Percentiles rank a stretch among this genome's conserved stretches.
Evolutionary conservation across 2,797 vertebrate species (phyloP).

Genomic region (Fistularia tabacaria): DNA sequence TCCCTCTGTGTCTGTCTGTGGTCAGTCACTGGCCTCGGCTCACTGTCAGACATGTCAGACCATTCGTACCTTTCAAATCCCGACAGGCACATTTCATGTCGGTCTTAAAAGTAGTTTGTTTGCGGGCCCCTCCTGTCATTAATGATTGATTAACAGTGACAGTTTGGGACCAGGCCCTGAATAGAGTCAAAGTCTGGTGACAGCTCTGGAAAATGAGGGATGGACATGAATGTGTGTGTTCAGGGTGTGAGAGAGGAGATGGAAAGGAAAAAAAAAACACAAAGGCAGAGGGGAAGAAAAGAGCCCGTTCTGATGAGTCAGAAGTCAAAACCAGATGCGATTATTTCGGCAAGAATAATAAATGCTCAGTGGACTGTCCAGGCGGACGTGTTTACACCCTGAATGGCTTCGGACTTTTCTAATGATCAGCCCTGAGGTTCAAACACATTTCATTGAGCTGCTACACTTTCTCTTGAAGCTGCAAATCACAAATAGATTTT

Average conservation of each 20-base stretch:
- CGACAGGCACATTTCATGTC: conserved; percentile 27
- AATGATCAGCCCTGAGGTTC: conserved; percentile 30
- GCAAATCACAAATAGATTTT: not conserved
- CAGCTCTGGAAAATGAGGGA: conserved; percentile 14
- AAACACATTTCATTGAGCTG: not conserved
- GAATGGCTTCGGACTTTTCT: conserved; percentile 23
- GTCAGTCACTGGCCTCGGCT: conserved; percentile 24
- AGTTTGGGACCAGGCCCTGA: conserved; percentile 29
- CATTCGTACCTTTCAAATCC: conserved; percentile 16
- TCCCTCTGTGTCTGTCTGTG: conserved; percentile 14
- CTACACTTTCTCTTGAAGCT: not conserved
- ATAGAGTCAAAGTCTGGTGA: conserved; percentile 24
- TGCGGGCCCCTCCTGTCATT: conserved; percentile 38
- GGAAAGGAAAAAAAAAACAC: not conserved
- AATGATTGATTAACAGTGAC: conserved; percentile 52
- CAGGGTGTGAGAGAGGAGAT: not conserved
- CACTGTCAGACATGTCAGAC: not conserved
- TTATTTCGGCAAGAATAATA: conserved; percentile 11
- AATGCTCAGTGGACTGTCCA: not conserved
- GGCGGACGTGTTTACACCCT: no score
- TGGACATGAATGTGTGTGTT: not conserved
- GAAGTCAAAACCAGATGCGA: conserved; percentile 8
- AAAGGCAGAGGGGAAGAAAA: not conserved
- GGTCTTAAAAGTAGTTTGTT: conserved; percentile 23
- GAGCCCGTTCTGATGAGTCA: conserved; percentile 22